A percentile compares a stretch with the other conserved stretches of the same genome.
Evolutionary conservation across 2,888 invertebrate genomes (phyloP).

Genomic region (Leistus spinibarbis): DNA sequence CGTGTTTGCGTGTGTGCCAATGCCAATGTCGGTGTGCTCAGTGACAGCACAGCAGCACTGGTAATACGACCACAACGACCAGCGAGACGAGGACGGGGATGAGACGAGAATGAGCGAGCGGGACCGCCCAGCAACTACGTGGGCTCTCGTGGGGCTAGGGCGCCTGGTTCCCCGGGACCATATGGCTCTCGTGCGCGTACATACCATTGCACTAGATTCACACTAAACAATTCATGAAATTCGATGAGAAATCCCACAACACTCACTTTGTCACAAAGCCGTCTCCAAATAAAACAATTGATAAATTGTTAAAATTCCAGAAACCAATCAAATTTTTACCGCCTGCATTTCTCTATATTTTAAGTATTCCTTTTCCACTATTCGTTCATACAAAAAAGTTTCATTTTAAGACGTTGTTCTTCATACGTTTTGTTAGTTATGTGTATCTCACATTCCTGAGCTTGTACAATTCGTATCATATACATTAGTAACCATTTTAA

Average conservation of each 20-base stretch:
- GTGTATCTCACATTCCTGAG: no score
- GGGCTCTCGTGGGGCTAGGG: not conserved
- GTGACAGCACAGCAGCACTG: not conserved
- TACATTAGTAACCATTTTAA: no score
- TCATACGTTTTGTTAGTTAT: no score
- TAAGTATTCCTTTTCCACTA: no score
- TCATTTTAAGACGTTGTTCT: no score
- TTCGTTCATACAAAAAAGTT: no score
- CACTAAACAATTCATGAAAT: not conserved
- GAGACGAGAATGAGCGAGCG: not conserved
- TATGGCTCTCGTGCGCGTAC: not conserved
- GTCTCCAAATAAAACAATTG: not conserved
- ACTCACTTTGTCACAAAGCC: not conserved
- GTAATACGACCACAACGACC: not conserved
- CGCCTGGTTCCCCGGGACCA: not conserved
- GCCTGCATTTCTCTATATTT: no score
- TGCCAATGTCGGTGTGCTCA: no score
- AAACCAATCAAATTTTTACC: no score
- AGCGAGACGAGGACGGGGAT: no score
- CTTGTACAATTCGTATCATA: no score
- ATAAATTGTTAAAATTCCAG: no score
- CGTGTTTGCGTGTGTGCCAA: not conserved
- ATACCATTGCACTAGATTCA: not conserved
- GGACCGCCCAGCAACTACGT: not conserved
- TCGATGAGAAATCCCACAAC: not conserved